A percentile compares a stretch with the other conserved stretches of the same genome.
Evolutionary conservation across 2,888 invertebrate genomes (phyloP).

Genomic region (Archips crataeganus): DNA sequence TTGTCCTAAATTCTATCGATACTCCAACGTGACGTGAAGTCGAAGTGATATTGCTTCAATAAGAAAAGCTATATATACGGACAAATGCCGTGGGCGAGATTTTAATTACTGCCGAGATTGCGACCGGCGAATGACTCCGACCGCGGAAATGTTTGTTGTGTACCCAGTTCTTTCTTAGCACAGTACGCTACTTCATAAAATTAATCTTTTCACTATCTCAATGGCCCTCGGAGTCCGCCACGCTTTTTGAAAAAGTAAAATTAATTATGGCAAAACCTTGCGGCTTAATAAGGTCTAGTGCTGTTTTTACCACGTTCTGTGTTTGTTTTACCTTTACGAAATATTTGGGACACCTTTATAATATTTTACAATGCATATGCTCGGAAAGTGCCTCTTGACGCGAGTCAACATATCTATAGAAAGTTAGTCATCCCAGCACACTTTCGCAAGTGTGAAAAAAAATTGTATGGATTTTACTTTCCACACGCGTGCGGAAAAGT

Average conservation of each 20-base stretch:
- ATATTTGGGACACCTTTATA: not conserved
- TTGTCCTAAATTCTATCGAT: slow-evolving; percentile 9
- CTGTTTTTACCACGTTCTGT: not conserved
- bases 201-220: slow-evolving; percentile 47
- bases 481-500: too few relatives aligned
- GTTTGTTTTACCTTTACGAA: not conserved
- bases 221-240: slow-evolving; percentile 8
- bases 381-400: too few relatives aligned
- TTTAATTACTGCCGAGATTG: slow-evolving; percentile 71
- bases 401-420: too few relatives aligned
- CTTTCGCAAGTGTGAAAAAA: too few relatives aligned
- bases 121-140: slow-evolving; percentile 46
- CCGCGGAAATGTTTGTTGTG: slow-evolving; percentile 52
- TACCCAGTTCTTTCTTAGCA: slow-evolving; percentile 45
- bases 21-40: not conserved
- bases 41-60: slow-evolving; percentile 14
- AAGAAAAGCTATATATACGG: slow-evolving; percentile 18
- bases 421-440: too few relatives aligned
- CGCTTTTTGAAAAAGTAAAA: slow-evolving; percentile 15
- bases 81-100: slow-evolving; percentile 53
- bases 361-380: too few relatives aligned
- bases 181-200: slow-evolving; percentile 43
- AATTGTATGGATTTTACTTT: too few relatives aligned
- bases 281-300: slow-evolving; percentile 18
- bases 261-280: slow-evolving; percentile 23